phyloP scores from a whole-genome alignment of 2,888 invertebrate genomes.

The Agonopterix arenella region DNA sequence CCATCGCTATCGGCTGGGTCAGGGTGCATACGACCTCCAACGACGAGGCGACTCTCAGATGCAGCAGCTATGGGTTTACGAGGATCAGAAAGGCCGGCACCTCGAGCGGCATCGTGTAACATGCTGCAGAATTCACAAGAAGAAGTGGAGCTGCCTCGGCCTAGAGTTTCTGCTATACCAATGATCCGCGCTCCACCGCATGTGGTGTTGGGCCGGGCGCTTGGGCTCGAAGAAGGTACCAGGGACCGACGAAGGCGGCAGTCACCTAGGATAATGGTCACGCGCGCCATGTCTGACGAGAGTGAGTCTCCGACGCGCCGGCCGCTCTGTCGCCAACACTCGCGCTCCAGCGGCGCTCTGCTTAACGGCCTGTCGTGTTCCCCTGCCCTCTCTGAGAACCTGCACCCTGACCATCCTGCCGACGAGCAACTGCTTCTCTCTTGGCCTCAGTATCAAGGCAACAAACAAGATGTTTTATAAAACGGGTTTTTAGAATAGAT shows the following conservation, averaged over 20 bases:
- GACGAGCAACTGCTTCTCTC: conserved; percentile 74
- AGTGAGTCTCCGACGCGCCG: conserved; percentile 77
- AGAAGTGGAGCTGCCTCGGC: conserved; percentile 44
- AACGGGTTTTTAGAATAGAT: conserved; percentile 49
- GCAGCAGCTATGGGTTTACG: conserved; percentile 64
- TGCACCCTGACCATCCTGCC: conserved; percentile 40
- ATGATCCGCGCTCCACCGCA: conserved; percentile 75
- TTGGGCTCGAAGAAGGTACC: conserved; percentile 66
- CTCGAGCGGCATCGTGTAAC: conserved; percentile 82
- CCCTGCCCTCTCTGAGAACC: conserved; percentile 52
- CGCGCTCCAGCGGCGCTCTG: conserved; percentile 70
- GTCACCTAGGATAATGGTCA: conserved; percentile 84
- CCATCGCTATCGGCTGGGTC: conserved; percentile 81
- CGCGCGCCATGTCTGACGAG: conserved; percentile 84
- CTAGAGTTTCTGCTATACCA: conserved; percentile 62
- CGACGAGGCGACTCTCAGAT: conserved; percentile 59
- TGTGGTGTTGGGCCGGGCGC: conserved; percentile 77
- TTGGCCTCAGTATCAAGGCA: conserved; percentile 65
- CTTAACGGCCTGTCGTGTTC: conserved; percentile 64
- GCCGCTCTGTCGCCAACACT: conserved; percentile 65
- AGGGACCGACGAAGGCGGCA: conserved; percentile 61
- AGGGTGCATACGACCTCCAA: conserved; percentile 60
- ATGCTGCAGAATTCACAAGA: conserved; percentile 79
- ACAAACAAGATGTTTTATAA: conserved; percentile 59
- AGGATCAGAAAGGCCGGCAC: conserved; percentile 63